These are phyloP conservation scores for Rhombomys opimus DNA, from an alignment of 2,113 vertebrate genomes.

Conservation along the genomic window DNA sequence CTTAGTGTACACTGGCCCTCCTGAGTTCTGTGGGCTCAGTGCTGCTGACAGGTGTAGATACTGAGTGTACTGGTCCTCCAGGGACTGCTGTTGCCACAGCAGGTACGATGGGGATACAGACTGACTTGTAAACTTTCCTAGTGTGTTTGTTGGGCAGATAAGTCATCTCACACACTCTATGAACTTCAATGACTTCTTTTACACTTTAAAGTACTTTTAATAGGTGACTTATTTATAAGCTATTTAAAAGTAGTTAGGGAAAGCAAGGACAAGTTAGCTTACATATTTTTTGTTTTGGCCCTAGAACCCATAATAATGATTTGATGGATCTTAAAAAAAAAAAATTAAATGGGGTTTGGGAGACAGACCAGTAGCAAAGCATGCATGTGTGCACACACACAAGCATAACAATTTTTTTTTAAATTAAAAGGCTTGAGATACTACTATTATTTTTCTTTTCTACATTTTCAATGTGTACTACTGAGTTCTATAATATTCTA, in stretches of 20 bases:
- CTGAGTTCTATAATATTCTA: not conserved
- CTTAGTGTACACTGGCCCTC: not conserved
- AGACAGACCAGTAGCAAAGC: not conserved
- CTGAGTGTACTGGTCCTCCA: no score
- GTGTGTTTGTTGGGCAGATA: not conserved
- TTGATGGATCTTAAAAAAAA: not conserved
- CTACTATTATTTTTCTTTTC: not conserved
- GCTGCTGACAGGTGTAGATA: not conserved
- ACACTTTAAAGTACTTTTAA: constrained; percentile 45
- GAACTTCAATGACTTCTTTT: not conserved
- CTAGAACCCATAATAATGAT: constrained; percentile 12
- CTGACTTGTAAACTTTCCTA: not conserved
- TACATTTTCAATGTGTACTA: constrained; percentile 42
- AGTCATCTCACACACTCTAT: not conserved
- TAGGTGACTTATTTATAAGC: not conserved
- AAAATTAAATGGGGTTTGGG: constrained; percentile 15
- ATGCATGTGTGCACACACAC: no score
- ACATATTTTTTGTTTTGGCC: not conserved
- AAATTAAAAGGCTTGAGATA: not conserved
- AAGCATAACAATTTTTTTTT: not conserved
- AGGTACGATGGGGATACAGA: not conserved
- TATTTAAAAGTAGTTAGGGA: not conserved
- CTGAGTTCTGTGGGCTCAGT: not conserved
- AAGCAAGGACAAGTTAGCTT: not conserved
- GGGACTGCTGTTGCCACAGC: not conserved